Base-by-base conservation (phyloP, 2,888 invertebrate genomes). In the Plutella xylostella region DNA sequence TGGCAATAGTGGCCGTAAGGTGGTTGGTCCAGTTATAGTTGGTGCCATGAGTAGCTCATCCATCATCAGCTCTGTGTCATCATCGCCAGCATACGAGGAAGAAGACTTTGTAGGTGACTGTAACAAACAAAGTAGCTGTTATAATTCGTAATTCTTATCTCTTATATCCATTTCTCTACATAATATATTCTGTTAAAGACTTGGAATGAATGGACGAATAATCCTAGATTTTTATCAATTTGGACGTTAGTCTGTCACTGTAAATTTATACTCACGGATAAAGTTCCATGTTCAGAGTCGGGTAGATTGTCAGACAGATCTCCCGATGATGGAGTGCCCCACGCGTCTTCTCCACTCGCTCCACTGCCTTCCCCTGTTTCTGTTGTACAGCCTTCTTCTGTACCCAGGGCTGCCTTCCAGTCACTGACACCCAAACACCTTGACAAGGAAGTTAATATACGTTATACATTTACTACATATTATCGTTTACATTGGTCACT, bases 321-420 rank as follows among this genome's bases (percentile, higher is more conserved):
- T 3, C 93, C 93, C 54, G 93, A 93, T 0, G 93, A 94, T 3
- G 94, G 94, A 0, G 94, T 94, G 0, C 94, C 94, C 94, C 94
- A 94, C 19, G 93, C 90, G 60, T 94, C 94, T 68, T 94, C 93
- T 0, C 93, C 93, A 3, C 93, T 93, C 0, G 91, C 93, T 0
- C 92, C 93, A 37, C 93, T 93, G 0, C 92, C 93, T 61, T 93
- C 93, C 4, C 90, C 90, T 11, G 80, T 74, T 33, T 83, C 83
- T 3, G 84, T 85, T 34, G 85, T 72, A n/a, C n/a, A n/a, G 7
- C 85, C 86, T 48, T 93, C 93, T 55, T 92, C 93, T 54, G 67
- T 69, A 18, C 62, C 87, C 63, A 71, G 77, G 55, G 60, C 80
- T 56, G 75, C 55, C 56, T 68, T 87, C 85, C 86, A 89, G 73